A percentile compares a stretch with the other conserved stretches of the same genome.
phyloP scores from a whole-genome alignment of 1,140 invertebrate genomes.

The Caerostris extrusa region DNA sequence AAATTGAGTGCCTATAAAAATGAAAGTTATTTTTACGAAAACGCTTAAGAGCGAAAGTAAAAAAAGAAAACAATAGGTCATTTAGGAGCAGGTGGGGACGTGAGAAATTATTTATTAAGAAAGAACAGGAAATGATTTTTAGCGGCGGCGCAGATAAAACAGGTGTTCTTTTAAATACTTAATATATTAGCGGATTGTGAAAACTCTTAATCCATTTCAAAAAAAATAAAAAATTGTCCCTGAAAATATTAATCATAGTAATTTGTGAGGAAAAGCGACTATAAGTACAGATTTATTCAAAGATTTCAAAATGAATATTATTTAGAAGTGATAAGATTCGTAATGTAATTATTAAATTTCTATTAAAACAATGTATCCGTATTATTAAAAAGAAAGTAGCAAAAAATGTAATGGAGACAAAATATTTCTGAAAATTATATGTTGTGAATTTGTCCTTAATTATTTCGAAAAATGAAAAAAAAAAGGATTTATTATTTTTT shows the following conservation, averaged over 20 bases:
- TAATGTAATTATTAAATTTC: too few relatives aligned
- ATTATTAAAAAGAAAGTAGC: too few relatives aligned
- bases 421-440: too few relatives aligned
- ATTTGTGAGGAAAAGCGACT: too few relatives aligned
- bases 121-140: slow-evolving; percentile 26
- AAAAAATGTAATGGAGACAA: too few relatives aligned
- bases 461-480: too few relatives aligned
- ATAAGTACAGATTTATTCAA: too few relatives aligned
- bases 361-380: too few relatives aligned
- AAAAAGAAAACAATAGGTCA: slow-evolving; percentile 18
- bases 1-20: background rate
- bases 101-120: background rate
- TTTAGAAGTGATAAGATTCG: too few relatives aligned
- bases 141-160: slow-evolving; percentile 1
- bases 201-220: background rate
- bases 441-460: too few relatives aligned
- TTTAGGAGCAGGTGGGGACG: background rate
- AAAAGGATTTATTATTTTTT: too few relatives aligned
- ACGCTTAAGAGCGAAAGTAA: background rate
- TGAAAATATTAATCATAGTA: background rate
- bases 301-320: too few relatives aligned
- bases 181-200: background rate
- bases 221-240: background rate
- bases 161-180: slow-evolving; percentile 50
- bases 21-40: background rate